Percentiles rank a stretch among this genome's conserved stretches.
These are phyloP conservation scores for Ephestia elutella DNA, from an alignment of 1,140 invertebrate genomes.

Conservation along the genomic window DNA sequence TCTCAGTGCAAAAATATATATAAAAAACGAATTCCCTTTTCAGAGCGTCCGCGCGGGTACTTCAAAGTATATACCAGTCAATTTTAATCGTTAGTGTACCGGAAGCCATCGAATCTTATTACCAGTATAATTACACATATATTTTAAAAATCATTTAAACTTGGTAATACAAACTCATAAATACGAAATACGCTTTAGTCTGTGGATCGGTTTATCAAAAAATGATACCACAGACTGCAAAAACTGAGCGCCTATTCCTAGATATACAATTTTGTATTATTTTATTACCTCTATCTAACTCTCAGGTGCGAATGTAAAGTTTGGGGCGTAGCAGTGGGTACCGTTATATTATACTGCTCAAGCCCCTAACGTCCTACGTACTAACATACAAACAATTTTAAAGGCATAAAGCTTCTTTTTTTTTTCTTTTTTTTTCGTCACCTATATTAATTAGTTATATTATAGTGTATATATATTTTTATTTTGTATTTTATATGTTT, in stretches of 20 bases:
- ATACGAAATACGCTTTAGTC: constrained; percentile 36
- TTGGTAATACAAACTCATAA: constrained; percentile 55
- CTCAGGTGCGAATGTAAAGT: constrained; percentile 56
- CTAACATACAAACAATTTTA: constrained; percentile 70
- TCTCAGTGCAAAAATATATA: constrained; percentile 60
- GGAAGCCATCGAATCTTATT: constrained; percentile 45
- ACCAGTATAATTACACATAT: constrained; percentile 26
- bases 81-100: constrained; percentile 14
- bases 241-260: constrained; percentile 21
- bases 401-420: constrained; percentile 69
- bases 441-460: constrained; percentile 66
- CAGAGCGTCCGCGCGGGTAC: constrained; percentile 23
- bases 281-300: constrained; percentile 52
- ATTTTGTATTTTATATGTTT: constrained; percentile 66
- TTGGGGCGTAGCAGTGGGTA: constrained; percentile 34
- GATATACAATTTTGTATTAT: constrained; percentile 44
- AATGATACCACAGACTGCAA: constrained; percentile 1
- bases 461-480: constrained; percentile 74
- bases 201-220: constrained; percentile 5
- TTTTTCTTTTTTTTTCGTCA: constrained; percentile 51
- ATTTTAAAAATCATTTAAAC: constrained; percentile 10
- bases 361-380: constrained; percentile 47
- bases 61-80: not conserved
- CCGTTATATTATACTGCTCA: constrained; percentile 31
- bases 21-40: constrained; percentile 31